These are phyloP conservation scores for Tetragonula carbonaria DNA, from an alignment of 2,888 invertebrate genomes.

Conservation along the genomic window DNA sequence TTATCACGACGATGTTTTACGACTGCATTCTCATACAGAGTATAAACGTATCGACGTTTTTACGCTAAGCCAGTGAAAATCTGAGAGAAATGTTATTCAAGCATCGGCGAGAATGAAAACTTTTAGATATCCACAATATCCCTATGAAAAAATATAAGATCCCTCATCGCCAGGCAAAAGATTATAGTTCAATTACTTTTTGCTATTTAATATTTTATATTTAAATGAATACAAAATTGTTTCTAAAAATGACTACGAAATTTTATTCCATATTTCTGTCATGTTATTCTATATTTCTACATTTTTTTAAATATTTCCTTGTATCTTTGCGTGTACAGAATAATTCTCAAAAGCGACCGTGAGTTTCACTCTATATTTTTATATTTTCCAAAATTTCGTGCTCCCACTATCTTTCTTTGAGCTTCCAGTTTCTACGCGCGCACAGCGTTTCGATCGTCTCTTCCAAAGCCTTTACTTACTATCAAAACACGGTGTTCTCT, in stretches of 20 bases:
- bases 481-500: no score
- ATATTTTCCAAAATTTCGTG: no score
- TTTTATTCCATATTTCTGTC: background rate
- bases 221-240: background rate
- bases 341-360: no score
- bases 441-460: no score
- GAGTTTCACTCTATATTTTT: no score
- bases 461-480: no score
- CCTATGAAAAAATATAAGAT: background rate
- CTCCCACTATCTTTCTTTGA: background rate
- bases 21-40: slow-evolving; percentile 1
- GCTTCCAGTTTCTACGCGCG: no score
- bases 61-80: slow-evolving; percentile 9
- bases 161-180: background rate
- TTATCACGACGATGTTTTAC: slow-evolving; percentile 18
- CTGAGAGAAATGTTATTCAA: slow-evolving; percentile 1
- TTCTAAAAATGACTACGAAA: background rate
- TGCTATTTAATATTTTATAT: no score
- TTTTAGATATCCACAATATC: no score
- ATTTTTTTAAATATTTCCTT: no score
- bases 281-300: no score
- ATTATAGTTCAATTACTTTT: background rate
- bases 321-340: background rate
- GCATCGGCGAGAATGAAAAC: background rate
- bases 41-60: slow-evolving; percentile 24